A percentile compares a stretch with the other conserved stretches of the same genome.
Evolutionary conservation across 2,888 invertebrate species (phyloP).

Genomic region (Caenorhabditis auriculariae): DNA sequence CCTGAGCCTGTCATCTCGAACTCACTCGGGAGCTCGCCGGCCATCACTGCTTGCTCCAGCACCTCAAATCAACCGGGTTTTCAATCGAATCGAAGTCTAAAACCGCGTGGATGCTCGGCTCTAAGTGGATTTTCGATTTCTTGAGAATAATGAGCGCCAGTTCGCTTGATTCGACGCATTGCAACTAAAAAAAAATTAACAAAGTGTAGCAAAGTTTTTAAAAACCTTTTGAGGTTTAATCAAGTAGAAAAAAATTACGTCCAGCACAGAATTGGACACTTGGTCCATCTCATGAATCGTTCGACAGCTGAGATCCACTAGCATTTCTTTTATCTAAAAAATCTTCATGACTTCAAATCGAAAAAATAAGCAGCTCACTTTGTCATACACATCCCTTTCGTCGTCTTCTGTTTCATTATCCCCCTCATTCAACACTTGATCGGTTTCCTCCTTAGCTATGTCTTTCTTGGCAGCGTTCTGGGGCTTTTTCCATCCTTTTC

Average conservation of each 20-base stretch:
- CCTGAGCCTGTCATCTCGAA: slow-evolving; percentile 23
- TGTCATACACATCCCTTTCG: slow-evolving; percentile 3
- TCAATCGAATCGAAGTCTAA: background rate
- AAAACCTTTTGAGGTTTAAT: slow-evolving; percentile 33
- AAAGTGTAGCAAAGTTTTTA: background rate
- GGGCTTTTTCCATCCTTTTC: slow-evolving; percentile 16
- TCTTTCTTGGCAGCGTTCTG: background rate
- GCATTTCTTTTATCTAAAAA: slow-evolving; percentile 2
- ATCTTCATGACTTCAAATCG: background rate
- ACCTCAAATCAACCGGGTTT: slow-evolving; percentile 7
- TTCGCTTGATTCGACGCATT: slow-evolving; percentile 4
- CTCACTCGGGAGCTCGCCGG: slow-evolving; percentile 25
- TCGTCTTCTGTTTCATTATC: slow-evolving; percentile 3
- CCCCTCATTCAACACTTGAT: background rate
- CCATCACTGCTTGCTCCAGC: slow-evolving; percentile 10
- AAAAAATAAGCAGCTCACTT: background rate
- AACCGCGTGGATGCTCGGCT: slow-evolving; percentile 3
- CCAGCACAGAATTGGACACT: slow-evolving; percentile 23
- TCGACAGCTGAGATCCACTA: slow-evolving; percentile 4
- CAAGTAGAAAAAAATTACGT: slow-evolving; percentile 34
- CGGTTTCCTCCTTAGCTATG: slow-evolving; percentile 1
- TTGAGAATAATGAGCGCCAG: slow-evolving; percentile 10
- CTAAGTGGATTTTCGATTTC: slow-evolving; percentile 5
- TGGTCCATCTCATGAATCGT: slow-evolving; percentile 15
- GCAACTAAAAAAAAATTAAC: slow-evolving; percentile 5